These are phyloP conservation scores for Elgaria multicarinata DNA, from an alignment of 2,113 vertebrate genomes.

Conservation along the genomic window DNA sequence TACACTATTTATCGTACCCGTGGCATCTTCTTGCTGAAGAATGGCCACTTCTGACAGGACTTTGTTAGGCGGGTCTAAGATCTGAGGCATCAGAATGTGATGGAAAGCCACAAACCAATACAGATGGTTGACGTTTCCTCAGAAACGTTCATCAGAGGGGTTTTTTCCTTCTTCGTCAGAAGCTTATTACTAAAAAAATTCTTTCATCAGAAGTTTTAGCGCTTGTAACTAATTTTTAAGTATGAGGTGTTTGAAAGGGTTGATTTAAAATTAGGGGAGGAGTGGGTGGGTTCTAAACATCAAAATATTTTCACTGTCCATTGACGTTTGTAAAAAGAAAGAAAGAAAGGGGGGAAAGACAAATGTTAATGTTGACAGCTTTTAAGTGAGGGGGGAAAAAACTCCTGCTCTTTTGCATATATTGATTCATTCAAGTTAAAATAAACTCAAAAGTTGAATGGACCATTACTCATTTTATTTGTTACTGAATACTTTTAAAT, in stretches of 20 bases:
- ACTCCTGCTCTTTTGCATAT: neutral
- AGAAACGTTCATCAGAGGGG: too few species aligned
- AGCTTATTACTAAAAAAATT: neutral
- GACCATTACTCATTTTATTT: neutral
- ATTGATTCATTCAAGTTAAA: neutral
- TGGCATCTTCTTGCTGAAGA: neutral
- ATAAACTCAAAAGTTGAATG: neutral
- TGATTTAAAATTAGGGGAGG: neutral
- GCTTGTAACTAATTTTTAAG: too few species aligned
- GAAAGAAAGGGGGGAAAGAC: neutral
- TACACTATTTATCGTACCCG: neutral
- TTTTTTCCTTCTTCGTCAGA: neutral
- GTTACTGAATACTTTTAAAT: neutral
- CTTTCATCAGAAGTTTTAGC: neutral
- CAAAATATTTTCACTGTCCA: neutral
- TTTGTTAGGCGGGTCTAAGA: neutral
- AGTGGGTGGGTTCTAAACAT: neutral
- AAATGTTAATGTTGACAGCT: neutral
- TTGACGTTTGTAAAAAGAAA: neutral
- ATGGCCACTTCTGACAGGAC: neutral
- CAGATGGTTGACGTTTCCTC: neutral
- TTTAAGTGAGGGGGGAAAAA: neutral
- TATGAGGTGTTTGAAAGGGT: neutral
- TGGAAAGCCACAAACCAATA: neutral
- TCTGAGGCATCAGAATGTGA: slow-evolving; percentile 2